Evolutionary conservation across 2,888 invertebrate genomes (phyloP).

Genomic region (Lumbricus terrestris): DNA sequence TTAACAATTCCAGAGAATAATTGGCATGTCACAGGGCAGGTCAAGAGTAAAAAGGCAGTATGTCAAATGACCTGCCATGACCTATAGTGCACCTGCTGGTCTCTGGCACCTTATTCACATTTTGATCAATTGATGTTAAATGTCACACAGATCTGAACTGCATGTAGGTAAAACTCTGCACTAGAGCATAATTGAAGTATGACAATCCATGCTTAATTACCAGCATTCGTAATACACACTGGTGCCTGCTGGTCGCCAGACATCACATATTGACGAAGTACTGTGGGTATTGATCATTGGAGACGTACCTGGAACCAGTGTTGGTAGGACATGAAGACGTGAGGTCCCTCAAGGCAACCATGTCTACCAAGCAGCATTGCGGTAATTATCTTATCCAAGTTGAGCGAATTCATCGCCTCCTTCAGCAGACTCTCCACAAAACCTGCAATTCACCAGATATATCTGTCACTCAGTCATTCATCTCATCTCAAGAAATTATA

Average conservation of each 20-base stretch:
- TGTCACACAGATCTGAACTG: no score
- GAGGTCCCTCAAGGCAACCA: slow-evolving; percentile 48
- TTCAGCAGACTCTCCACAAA: slow-evolving; percentile 38
- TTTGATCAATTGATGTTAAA: no score
- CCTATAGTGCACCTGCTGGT: no score
- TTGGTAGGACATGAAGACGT: slow-evolving; percentile 47
- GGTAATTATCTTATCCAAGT: slow-evolving; percentile 44
- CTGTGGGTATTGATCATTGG: not conserved
- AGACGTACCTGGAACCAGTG: slow-evolving; percentile 50
- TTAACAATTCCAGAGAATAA: no score
- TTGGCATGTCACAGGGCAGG: no score
- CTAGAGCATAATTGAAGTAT: no score
- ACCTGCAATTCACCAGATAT: slow-evolving; percentile 31
- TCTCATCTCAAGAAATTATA: no score
- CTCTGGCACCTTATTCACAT: no score
- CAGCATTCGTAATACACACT: not conserved
- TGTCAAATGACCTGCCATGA: no score
- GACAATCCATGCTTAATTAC: not conserved
- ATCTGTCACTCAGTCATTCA: no score
- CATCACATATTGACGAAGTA: not conserved
- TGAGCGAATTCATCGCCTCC: slow-evolving; percentile 44
- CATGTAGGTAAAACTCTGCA: no score
- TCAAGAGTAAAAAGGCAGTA: no score
- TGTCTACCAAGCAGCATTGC: slow-evolving; percentile 49
- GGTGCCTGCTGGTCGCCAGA: not conserved